phyloP scores from a whole-genome alignment of 2,797 vertebrate genomes.

The Hippocampus kuda region DNA sequence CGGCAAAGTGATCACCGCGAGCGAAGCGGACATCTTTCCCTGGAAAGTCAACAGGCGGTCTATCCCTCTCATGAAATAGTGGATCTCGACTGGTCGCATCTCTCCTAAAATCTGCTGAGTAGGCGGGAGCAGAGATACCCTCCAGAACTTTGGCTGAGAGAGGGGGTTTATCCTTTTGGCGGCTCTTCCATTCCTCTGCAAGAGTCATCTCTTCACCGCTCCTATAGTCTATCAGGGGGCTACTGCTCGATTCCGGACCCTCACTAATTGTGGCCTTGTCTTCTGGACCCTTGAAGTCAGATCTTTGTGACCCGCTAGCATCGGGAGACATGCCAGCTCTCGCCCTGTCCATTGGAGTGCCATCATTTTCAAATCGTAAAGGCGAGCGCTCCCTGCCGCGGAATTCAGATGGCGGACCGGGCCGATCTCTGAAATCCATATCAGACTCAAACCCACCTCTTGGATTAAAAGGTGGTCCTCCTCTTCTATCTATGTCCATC shows the following conservation, averaged over 20 bases:
- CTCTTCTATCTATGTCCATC: constrained; percentile 65
- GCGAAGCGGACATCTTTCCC: constrained; percentile 56
- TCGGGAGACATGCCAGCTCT: constrained; percentile 68
- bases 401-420: constrained; percentile 71
- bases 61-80: constrained; percentile 53
- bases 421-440: constrained; percentile 80
- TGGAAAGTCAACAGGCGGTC: constrained; percentile 43
- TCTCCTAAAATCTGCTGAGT: constrained; percentile 59
- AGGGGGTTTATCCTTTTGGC: constrained; percentile 70
- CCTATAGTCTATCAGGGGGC: constrained; percentile 58
- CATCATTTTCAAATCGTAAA: constrained; percentile 75
- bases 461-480: constrained; percentile 52
- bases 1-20: constrained; percentile 44
- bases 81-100: constrained; percentile 46
- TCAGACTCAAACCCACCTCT: constrained; percentile 71
- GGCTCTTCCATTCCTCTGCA: constrained; percentile 70
- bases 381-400: constrained; percentile 77
- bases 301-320: constrained; percentile 66
- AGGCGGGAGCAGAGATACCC: constrained; percentile 58
- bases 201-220: constrained; percentile 67
- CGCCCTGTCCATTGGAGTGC: constrained; percentile 65
- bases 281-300: constrained; percentile 44
- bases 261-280: constrained; percentile 42
- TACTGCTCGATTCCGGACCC: constrained; percentile 48
- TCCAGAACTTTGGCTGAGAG: constrained; percentile 54